Percentiles rank a stretch among this genome's conserved stretches.
Evolutionary conservation across 1,140 invertebrate species (phyloP).

Genomic region (Protaetia brevitarsis): DNA sequence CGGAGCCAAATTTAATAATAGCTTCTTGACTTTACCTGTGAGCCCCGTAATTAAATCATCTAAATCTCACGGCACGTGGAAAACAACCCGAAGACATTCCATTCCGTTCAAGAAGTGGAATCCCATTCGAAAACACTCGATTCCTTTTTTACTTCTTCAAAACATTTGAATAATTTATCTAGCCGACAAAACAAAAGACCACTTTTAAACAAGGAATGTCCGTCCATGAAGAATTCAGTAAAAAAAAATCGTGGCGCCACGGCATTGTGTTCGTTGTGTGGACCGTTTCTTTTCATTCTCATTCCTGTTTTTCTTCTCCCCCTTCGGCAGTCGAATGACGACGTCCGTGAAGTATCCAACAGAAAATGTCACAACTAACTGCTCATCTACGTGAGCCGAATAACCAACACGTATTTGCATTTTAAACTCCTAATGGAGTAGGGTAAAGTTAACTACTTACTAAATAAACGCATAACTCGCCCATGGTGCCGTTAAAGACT

Average conservation of each 20-base stretch:
- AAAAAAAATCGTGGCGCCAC: constrained; percentile 8
- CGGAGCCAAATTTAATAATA: too few species aligned
- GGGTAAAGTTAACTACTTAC: neutral
- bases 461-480: neutral
- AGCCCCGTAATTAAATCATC: too few species aligned
- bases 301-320: neutral
- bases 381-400: neutral
- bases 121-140: constrained; percentile 2
- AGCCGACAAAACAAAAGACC: constrained; percentile 10
- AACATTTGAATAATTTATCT: constrained; percentile 15
- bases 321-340: neutral
- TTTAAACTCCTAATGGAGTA: neutral
- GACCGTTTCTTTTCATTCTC: constrained; percentile 1
- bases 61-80: too few species aligned
- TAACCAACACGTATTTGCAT: neutral
- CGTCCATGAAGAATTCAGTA: constrained; percentile 1
- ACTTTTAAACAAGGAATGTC: constrained; percentile 12
- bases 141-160: neutral
- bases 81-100: neutral
- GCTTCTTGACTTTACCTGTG: too few species aligned
- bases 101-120: neutral
- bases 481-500: neutral
- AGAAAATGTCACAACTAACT: neutral
- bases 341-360: neutral
- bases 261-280: neutral